A percentile compares a stretch with the other conserved stretches of the same genome.
Conservation (phyloP, 2,113 vertebrate species). For the Rostratula benghalensis region DNA sequence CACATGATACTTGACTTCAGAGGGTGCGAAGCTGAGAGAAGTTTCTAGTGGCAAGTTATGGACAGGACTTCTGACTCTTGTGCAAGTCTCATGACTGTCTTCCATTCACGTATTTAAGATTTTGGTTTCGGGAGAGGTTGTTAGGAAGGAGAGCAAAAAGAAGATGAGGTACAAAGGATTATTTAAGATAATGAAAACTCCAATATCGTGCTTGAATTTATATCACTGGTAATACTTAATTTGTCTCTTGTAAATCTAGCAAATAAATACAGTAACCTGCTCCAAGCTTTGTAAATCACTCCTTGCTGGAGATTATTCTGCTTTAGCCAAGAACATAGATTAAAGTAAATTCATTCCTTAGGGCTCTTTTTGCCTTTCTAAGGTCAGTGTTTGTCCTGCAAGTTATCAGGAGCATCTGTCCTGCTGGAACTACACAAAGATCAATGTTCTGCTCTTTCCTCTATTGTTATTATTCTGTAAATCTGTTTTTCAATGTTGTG, state of each 20-base stretch:
- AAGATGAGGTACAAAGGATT: not conserved
- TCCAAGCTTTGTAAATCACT: not conserved
- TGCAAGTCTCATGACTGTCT: not conserved
- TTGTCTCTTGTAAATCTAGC: not conserved
- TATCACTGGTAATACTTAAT: not conserved
- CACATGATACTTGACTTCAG: not conserved
- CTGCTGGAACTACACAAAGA: not conserved
- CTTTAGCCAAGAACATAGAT: conserved; percentile 1
- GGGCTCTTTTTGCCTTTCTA: not conserved
- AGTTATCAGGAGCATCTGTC: not conserved
- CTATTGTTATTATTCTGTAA: not conserved
- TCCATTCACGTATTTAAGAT: not conserved
- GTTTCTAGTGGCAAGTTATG: not conserved
- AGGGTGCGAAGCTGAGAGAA: not conserved
- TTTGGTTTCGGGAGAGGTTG: not conserved
- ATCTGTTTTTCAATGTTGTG: not conserved
- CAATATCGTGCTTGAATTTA: not conserved
- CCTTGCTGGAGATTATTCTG: not conserved
- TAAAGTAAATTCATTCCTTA: conserved; percentile 35
- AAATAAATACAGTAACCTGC: not conserved
- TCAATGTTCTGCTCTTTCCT: not conserved
- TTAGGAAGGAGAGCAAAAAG: not conserved
- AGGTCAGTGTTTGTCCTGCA: not conserved
- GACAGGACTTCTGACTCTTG: not conserved
- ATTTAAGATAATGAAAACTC: not conserved